A percentile compares a stretch with the other conserved stretches of the same genome.
These are phyloP conservation scores for Zaprionus lachaisei DNA, from an alignment of 1,140 invertebrate species.

Conservation along the genomic window DNA sequence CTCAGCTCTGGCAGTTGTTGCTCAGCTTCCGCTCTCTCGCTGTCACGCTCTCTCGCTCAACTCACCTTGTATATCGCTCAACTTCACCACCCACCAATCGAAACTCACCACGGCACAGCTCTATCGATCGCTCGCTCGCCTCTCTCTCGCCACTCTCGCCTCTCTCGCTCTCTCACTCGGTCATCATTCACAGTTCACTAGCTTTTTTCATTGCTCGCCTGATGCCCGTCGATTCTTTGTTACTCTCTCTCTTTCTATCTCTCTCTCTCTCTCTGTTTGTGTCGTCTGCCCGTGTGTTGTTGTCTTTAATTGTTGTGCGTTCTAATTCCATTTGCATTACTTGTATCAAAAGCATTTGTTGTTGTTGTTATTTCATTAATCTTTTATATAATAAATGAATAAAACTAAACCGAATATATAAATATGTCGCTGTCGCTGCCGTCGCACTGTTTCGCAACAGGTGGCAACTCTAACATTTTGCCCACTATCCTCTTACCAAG, in stretches of 20 bases:
- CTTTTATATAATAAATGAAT: conserved; percentile 19
- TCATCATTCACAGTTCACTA: conserved; percentile 7
- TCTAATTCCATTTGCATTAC: conserved; percentile 65
- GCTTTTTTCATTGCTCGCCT: conserved; percentile 23
- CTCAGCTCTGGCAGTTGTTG: conserved; percentile 6
- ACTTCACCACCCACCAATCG: conserved; percentile 2
- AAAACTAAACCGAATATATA: conserved; percentile 3
- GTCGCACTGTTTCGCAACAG: conserved; percentile 58
- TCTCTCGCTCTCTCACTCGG: conserved; percentile 5
- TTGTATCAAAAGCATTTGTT: conserved; percentile 65
- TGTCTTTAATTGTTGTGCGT: conserved; percentile 68
- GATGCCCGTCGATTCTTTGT: conserved; percentile 7
- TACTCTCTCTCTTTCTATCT: conserved; percentile 2
- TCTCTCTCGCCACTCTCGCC: neutral
- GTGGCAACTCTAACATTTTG: conserved; percentile 64
- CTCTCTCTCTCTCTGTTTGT: conserved; percentile 20
- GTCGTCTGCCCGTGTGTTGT: conserved; percentile 73
- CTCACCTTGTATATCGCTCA: conserved; percentile 6
- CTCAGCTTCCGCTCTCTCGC: conserved; percentile 8
- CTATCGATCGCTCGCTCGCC: conserved; percentile 7
- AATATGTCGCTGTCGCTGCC: conserved; percentile 64
- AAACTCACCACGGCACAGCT: conserved; percentile 20
- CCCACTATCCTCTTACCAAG: conserved; percentile 34
- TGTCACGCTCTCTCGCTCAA: conserved; percentile 2
- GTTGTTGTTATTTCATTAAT: conserved; percentile 69